These are phyloP conservation scores for Argyresthia albistria DNA, from an alignment of 2,888 invertebrate species.

Conservation along the genomic window DNA sequence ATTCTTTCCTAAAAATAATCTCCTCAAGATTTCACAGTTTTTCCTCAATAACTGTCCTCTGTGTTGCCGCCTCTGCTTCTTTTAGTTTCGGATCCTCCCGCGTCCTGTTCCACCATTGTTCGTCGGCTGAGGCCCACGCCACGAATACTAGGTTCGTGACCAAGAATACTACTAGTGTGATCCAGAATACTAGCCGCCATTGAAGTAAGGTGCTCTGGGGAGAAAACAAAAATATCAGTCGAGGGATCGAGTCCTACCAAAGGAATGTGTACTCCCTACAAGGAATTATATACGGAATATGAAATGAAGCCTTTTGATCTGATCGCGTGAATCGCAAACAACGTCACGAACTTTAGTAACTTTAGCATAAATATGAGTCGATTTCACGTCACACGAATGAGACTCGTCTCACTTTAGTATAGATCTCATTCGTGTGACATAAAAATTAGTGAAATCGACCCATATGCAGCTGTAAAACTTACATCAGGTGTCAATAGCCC, in stretches of 20 bases:
- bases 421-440: no score
- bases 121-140: conserved; percentile 82
- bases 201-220: conserved; percentile 74
- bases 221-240: not conserved
- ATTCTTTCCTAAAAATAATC: not conserved
- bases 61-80: not conserved
- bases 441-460: no score
- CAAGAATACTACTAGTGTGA: conserved; percentile 80
- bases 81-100: conserved; percentile 27
- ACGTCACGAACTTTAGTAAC: no score
- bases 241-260: no score
- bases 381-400: no score
- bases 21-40: conserved; percentile 27
- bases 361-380: no score
- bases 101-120: conserved; percentile 82
- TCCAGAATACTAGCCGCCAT: conserved; percentile 89
- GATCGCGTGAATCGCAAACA: no score
- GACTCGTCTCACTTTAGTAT: no score
- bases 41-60: conserved; percentile 36
- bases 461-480: conserved; percentile 30
- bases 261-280: no score
- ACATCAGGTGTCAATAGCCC: conserved; percentile 77
- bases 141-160: conserved; percentile 80
- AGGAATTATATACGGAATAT: no score
- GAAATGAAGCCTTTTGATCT: no score